These are phyloP conservation scores for Ischnura elegans DNA, from an alignment of 2,888 invertebrate genomes.

Conservation along the genomic window DNA sequence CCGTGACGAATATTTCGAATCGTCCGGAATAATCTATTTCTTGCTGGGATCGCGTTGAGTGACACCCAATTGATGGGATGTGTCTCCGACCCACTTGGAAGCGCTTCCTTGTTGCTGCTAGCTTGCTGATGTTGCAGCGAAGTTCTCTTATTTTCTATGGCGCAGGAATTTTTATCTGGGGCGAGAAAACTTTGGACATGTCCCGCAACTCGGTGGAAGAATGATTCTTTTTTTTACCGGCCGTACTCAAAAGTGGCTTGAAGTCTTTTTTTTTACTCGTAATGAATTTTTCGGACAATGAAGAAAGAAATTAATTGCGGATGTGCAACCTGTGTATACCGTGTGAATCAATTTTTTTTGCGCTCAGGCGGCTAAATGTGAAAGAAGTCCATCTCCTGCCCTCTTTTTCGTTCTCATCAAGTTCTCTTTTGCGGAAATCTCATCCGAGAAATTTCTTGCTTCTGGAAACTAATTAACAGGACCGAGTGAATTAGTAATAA, in stretches of 20 bases:
- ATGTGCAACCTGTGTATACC: neutral
- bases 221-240: neutral
- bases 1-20: constrained; percentile 53
- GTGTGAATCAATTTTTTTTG: neutral
- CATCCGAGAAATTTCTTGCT: too few relatives aligned
- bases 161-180: neutral
- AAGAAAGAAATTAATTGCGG: neutral
- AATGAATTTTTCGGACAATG: neutral
- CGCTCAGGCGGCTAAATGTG: neutral
- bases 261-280: neutral
- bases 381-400: neutral
- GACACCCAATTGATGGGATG: neutral
- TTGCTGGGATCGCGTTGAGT: constrained; percentile 1
- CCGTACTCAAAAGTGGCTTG: neutral
- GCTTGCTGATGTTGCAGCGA: neutral
- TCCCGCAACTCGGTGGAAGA: neutral
- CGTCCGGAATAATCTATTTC: neutral
- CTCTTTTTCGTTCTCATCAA: neutral
- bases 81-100: neutral
- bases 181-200: neutral
- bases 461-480: too few relatives aligned
- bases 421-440: neutral
- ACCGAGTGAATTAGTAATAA: too few relatives aligned
- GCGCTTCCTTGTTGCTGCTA: neutral
- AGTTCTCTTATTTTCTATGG: neutral